Base-by-base conservation (phyloP, 1,140 invertebrate genomes). In the Trissolcus basalis region DNA sequence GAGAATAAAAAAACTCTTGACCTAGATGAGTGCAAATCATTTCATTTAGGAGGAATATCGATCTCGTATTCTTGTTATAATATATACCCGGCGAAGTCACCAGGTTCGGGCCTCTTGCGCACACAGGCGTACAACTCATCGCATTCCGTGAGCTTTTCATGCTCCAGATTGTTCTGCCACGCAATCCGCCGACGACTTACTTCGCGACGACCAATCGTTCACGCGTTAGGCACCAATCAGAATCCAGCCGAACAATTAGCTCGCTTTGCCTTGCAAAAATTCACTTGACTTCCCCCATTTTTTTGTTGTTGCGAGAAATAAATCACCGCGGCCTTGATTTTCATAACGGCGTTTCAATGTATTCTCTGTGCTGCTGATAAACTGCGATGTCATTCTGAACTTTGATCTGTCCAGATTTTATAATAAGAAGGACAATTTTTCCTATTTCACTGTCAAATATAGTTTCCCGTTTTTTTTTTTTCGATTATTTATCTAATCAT, bases 11-110 rank as follows among this genome's bases (percentile, higher is more conserved):
- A n/a, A 36, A 60, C 65, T 35, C 33, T 4, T 60, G 65, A 69
- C 65, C 56, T 69, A 69, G 16, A 13, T 43, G 11, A 60, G 58
- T 53, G 13, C 55, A 45, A 53, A 59, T 69, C 39, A 69, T 60
- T 60, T 69, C 65, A 69, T 60, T 69, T 69, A 69, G 49, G 43
- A 36, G 50, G 43, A 45, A 41, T 69, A 69, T 69, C 51, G 65
- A 69, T 69, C n/a, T 69, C 10, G 13, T 4, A 32, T 69, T 69
- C 51, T n/a, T n/a, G 60, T 54, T 60, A 27, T 54, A 69, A 60
- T 43, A 43, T 43, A 49, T 55, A 61, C 6, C 8, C 12, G 39
- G n/a, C n/a, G 8, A 35, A 35, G 33, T 10, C 33, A 35, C 33
- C 33, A 5, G 33, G 5, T 35, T 4, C 35, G n/a, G 10, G 7